These are phyloP conservation scores for Nannospalax galili DNA, from an alignment of 2,113 vertebrate genomes.

Conservation along the genomic window DNA sequence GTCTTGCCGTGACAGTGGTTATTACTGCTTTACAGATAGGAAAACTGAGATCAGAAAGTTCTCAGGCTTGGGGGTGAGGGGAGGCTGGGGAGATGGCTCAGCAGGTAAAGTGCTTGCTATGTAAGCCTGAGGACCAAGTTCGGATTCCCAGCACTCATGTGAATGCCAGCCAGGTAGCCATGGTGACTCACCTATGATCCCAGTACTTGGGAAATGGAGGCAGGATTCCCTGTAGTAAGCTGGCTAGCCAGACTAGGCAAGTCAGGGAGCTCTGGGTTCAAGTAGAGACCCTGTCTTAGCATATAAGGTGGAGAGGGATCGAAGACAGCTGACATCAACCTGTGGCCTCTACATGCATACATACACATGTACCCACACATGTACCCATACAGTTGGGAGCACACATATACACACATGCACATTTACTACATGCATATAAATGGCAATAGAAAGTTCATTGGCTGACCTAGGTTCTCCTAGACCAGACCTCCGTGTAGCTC, in stretches of 20 bases:
- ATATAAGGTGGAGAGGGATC: not conserved
- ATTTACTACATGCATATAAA: too few species aligned
- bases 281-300: too few species aligned
- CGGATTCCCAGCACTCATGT: not conserved
- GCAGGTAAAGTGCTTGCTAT: not conserved
- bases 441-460: not conserved
- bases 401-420: not conserved
- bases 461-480: not conserved
- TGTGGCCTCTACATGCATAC: rapidly evolving
- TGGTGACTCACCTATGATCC: not conserved
- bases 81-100: not conserved
- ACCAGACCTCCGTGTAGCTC: not conserved
- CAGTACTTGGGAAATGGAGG: not conserved
- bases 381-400: not conserved
- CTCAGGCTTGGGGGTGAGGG: too few species aligned
- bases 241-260: not conserved
- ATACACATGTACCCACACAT: not conserved
- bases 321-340: not conserved
- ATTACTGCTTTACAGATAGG: not conserved
- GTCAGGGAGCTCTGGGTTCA: not conserved
- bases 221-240: not conserved
- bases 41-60: not conserved
- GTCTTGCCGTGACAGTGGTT: rapidly evolving
- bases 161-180: not conserved
- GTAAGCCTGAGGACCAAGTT: not conserved